Evolutionary conservation across 2,797 vertebrate genomes (phyloP).

Genomic region (Gephyroberyx darwinii): DNA sequence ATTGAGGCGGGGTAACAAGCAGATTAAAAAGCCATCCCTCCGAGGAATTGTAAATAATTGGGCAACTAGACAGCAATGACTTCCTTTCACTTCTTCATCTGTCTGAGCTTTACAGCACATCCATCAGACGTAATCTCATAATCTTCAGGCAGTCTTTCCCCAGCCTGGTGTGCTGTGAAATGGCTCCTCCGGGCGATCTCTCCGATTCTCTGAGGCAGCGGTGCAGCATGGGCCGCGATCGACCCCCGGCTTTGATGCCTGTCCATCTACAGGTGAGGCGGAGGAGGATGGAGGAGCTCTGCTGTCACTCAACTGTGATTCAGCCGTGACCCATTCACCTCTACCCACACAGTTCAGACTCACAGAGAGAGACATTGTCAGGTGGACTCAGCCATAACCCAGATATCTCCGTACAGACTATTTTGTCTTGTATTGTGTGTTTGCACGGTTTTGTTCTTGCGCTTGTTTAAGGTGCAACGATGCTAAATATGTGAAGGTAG

Average conservation of each 20-base stretch:
- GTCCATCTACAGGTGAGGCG: conserved; percentile 20
- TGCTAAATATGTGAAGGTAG: conserved; percentile 45
- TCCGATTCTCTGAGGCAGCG: conserved; percentile 35
- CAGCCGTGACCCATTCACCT: conserved; percentile 40
- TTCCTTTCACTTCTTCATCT: conserved; percentile 21
- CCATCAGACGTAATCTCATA: conserved; percentile 59
- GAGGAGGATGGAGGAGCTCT: conserved; percentile 29
- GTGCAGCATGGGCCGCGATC: conserved; percentile 43
- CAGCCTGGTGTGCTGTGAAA: conserved; percentile 49
- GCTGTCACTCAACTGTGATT: conserved; percentile 44
- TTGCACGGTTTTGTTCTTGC: conserved; percentile 33
- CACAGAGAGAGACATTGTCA: conserved; percentile 4
- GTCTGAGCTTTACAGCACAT: conserved; percentile 38
- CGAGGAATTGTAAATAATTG: conserved; percentile 52
- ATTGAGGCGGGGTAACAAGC: conserved; percentile 45
- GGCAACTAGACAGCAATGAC: conserved; percentile 32
- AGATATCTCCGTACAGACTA: conserved; percentile 28
- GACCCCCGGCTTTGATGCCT: conserved; percentile 42
- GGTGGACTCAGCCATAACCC: conserved; percentile 38
- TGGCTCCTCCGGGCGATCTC: conserved; percentile 50
- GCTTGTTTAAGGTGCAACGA: conserved; percentile 48
- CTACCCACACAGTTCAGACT: conserved; percentile 14
- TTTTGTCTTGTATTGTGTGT: conserved; percentile 31
- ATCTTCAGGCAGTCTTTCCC: conserved; percentile 39
- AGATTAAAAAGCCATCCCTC: conserved; percentile 56